Conservation (phyloP, 2,888 invertebrate species). For the Augiades crinisus region DNA sequence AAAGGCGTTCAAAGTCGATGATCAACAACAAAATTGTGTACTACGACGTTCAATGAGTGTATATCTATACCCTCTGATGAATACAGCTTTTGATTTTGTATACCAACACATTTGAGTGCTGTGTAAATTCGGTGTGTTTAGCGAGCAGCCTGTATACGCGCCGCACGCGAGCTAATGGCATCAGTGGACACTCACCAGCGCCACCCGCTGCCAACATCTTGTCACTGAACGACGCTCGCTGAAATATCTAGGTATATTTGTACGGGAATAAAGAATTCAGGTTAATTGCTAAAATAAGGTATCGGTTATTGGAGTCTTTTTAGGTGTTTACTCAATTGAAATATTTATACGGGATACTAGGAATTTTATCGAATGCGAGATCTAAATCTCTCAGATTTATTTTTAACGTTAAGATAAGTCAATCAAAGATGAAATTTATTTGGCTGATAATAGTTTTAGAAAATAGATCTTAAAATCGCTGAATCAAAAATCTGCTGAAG, state of each 20-base stretch:
- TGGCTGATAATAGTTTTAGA: no score
- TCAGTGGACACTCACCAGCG: background rate
- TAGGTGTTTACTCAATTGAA: background rate
- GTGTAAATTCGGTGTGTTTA: background rate
- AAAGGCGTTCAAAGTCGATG: no score
- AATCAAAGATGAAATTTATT: no score
- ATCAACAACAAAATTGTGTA: no score
- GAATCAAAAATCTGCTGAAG: no score
- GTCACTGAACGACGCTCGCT: background rate
- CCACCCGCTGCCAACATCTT: background rate
- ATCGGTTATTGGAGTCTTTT: background rate
- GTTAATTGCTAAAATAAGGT: conserved; percentile 4
- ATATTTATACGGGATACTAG: background rate
- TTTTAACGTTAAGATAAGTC: no score
- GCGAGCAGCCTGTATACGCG: background rate
- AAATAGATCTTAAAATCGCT: no score
- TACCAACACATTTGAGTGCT: no score
- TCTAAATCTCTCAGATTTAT: no score
- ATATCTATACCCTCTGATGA: no score
- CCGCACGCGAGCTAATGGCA: conserved; percentile 1
- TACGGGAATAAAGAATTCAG: background rate
- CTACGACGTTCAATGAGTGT: no score
- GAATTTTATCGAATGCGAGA: background rate
- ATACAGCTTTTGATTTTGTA: no score
- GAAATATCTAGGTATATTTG: background rate